Evolutionary conservation across 2,888 invertebrate species (phyloP).

Genomic region (Himalopsyche tibetana): DNA sequence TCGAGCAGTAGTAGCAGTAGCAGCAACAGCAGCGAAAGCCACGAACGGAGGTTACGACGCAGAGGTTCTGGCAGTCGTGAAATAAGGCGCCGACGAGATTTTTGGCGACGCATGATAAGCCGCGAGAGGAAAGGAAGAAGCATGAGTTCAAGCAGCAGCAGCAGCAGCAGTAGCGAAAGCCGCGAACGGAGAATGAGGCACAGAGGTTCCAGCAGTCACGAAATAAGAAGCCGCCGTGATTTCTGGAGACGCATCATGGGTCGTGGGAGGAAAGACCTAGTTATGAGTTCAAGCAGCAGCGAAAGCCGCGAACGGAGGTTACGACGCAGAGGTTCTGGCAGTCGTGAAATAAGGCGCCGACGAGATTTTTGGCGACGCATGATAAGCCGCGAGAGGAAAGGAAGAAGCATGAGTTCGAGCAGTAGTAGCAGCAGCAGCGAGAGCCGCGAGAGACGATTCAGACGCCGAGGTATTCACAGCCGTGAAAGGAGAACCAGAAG

Average conservation of each 20-base stretch:
- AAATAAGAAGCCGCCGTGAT: too few species aligned
- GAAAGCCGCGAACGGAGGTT: not conserved
- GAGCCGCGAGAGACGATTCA: slow-evolving; percentile 52
- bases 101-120: too few species aligned
- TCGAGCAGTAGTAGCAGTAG: slow-evolving; percentile 59
- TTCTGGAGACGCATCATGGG: too few species aligned
- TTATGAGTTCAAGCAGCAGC: not conserved
- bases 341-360: not conserved
- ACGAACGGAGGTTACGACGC: not conserved
- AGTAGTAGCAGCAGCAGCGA: slow-evolving; percentile 61
- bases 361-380: not conserved
- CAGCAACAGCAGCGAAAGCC: not conserved
- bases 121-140: slow-evolving; percentile 53
- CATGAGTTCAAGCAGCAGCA: slow-evolving; percentile 60
- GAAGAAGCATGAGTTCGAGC: slow-evolving; percentile 4
- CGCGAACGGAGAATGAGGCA: too few species aligned
- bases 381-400: not conserved
- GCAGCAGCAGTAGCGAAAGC: not conserved
- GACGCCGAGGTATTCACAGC: not conserved
- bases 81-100: not conserved
- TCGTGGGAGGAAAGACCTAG: too few species aligned
- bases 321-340: not conserved
- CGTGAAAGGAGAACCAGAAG: not conserved
- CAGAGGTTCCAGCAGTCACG: too few species aligned
- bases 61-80: not conserved